Base-by-base conservation (phyloP, 2,797 vertebrate genomes). In the Discoglossus pictus region DNA sequence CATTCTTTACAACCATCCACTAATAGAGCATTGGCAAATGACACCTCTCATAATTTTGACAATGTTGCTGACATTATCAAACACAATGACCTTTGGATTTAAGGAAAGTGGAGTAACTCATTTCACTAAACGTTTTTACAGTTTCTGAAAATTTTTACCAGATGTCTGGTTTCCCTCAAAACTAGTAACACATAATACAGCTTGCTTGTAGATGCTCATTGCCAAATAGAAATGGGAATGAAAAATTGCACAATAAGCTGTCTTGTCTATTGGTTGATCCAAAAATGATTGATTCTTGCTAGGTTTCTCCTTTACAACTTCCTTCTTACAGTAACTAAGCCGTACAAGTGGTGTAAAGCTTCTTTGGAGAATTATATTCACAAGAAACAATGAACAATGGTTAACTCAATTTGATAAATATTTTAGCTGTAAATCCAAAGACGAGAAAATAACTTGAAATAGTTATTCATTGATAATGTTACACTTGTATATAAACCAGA, bases 131-230 rank as follows among this genome's bases (percentile, higher is more conserved):
- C 34, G 7, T 42, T 68, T 52, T 68, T 51, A 17, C 24, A 23
- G 25, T 21, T 61, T 5, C 39, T 15, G 20, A 46, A 56, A 61
- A 60, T 31, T 25, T 47, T 68, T 68, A 53, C 39, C 48, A 68
- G 66, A 68, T 68, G 66, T 68, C 48, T 54, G 18, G 9, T 31
- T 61, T 34, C 52, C 40, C 39, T 46, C 27, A 25, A 42, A 43
- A 40, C 34, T 34, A 35, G 38, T 36, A 61, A 66, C 43, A 66
- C 43, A 53, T 53, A 61, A 36, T 53, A 11, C 23, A 59, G 46
- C 21, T 23, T 35, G 35, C 36, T 58, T 24, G 17, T 50, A 50
- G n/a, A 3, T 25, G 7, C 35, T 58, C 18, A 20, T 16, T 61
- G 39, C 48, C 56, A 61, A 42, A 43, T 51, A 5, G 36, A 34